phyloP scores from a whole-genome alignment of 2,888 invertebrate species.

The Ophion ventricosus region DNA sequence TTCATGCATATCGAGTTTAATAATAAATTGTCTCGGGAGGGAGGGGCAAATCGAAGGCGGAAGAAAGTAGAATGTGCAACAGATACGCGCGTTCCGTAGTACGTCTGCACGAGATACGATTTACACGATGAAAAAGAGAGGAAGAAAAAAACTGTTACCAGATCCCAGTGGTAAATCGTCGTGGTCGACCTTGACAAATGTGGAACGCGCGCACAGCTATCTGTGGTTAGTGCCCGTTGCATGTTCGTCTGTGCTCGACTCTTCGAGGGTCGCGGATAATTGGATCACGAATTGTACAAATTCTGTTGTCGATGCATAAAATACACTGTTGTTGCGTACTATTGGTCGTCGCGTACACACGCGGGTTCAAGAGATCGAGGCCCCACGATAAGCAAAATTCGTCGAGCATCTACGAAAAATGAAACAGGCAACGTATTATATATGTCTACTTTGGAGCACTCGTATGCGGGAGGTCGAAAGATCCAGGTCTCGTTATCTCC shows the following conservation, averaged over 20 bases:
- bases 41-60: constrained; percentile 40
- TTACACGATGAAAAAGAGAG: background rate
- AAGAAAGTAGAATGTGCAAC: constrained; percentile 41
- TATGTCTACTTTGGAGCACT: background rate
- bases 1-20: constrained; percentile 30
- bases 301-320: background rate
- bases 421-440: background rate
- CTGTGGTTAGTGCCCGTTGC: constrained; percentile 38
- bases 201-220: constrained; percentile 48
- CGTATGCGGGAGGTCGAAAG: constrained; percentile 18
- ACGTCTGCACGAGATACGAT: background rate
- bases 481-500: constrained; percentile 31
- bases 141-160: constrained; percentile 19
- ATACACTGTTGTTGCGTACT: background rate
- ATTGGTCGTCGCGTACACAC: constrained; percentile 5
- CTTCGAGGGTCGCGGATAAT: constrained; percentile 49
- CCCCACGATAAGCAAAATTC: constrained; percentile 21
- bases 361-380: constrained; percentile 39
- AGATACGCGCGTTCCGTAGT: constrained; percentile 16
- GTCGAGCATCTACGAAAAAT: constrained; percentile 14
- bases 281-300: constrained; percentile 10
- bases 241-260: background rate
- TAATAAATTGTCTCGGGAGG: constrained; percentile 40
- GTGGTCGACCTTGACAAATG: constrained; percentile 61
- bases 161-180: constrained; percentile 24